Base-by-base conservation (phyloP, 2,888 invertebrate genomes). In the Poecilus cupreus region DNA sequence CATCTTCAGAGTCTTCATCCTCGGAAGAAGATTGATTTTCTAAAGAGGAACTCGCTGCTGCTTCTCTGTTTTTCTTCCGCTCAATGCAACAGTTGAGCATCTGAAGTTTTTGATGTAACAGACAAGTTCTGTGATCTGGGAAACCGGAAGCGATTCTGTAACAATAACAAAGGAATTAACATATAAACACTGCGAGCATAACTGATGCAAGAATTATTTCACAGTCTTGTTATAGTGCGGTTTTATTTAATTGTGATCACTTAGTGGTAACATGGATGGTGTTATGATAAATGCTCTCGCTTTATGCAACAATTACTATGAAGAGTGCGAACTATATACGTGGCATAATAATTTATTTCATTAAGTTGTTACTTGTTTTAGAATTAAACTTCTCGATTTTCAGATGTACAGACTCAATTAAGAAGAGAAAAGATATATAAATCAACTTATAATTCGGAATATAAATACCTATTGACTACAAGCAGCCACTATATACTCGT, bases 91-190 rank as follows among this genome's bases (percentile, higher is more conserved):
- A 93, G 86, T 96, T 96, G 46, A 96, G 89, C 91, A 96, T 93
- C 90, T 97, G 98, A 51, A 99, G 91, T 88, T 99, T 99, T 89
- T 99, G 98, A 89, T 98, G 96, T 11, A 99, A 91, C 54, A 98
- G 91, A 88, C 98, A 97, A 5, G 96, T 95, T 82, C 96, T 93
- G 51, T 96, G 94, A 88, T 98, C 97, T 0, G 98, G 98, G 84
- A 93, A 92, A 10, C 96, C 97, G 64, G 92, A 89, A n/a, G 94
- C 92, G 82, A 97, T 91, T 85, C 96, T 97, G 91, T 84, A 89
- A 91, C 86, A 88, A 89, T 87, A 83, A 85, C 82, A 78, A 75
- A 80, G 46, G 82, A 82, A 68, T 68, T 68, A 68, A 68, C 72
- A 68, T 68, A 68, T 68, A 68, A 68, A 68, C 64, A 68, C 16